phyloP scores from a whole-genome alignment of 1,140 invertebrate genomes.

The Epicauta chinensis region DNA sequence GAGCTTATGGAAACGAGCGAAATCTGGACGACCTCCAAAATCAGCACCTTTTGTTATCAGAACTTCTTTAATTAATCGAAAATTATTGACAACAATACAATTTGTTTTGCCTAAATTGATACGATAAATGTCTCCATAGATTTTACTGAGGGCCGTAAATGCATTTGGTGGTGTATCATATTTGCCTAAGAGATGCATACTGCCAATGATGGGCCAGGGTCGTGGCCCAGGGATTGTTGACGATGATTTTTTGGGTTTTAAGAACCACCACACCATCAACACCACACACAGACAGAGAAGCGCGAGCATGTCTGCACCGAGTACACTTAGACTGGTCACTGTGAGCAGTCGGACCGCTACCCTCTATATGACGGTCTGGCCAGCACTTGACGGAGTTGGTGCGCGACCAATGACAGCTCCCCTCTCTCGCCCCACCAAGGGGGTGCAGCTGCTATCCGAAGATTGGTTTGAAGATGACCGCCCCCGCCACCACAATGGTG shows the following conservation, averaged over 20 bases:
- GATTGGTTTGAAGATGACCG: conserved; percentile 29
- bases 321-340: conserved; percentile 32
- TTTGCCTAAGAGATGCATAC: conserved; percentile 59
- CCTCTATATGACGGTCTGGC: conserved; percentile 39
- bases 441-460: conserved; percentile 26
- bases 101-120: conserved; percentile 62
- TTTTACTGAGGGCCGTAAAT: conserved; percentile 60
- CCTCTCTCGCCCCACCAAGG: conserved; percentile 30
- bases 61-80: conserved; percentile 67
- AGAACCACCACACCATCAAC: conserved; percentile 32
- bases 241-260: conserved; percentile 20
- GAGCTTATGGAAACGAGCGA: conserved; percentile 64
- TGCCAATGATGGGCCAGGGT: conserved; percentile 66
- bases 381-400: conserved; percentile 28
- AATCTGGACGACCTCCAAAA: conserved; percentile 76
- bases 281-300: conserved; percentile 31
- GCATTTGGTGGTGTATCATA: conserved; percentile 64
- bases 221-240: conserved; percentile 52
- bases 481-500: conserved; percentile 24
- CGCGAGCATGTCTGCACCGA: conserved; percentile 35
- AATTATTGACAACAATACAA: conserved; percentile 72
- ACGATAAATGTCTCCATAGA: conserved; percentile 70
- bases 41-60: conserved; percentile 71
- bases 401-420: conserved; percentile 30
- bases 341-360: conserved; percentile 36